These are phyloP conservation scores for Spilogale gracilis DNA, from an alignment of 2,113 vertebrate species.

Conservation along the genomic window DNA sequence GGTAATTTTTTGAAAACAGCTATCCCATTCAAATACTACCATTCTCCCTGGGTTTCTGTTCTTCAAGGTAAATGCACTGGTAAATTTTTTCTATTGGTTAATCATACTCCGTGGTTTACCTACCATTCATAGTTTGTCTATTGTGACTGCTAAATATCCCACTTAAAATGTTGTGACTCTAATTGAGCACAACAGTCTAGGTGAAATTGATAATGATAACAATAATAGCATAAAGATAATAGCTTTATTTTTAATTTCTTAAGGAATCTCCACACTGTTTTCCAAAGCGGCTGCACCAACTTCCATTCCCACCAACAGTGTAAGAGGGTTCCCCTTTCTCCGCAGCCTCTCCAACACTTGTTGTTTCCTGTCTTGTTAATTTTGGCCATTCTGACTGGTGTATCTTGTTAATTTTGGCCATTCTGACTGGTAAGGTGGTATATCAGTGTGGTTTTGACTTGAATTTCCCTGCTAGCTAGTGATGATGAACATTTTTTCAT, in stretches of 20 bases:
- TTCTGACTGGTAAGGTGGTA: too few species aligned
- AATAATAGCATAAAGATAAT: neutral
- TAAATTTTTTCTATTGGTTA: neutral
- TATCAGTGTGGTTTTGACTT: too few species aligned
- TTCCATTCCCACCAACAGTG: too few species aligned
- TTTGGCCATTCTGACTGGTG: too few species aligned
- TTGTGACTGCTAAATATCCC: neutral
- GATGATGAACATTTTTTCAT: too few species aligned
- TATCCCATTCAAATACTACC: neutral
- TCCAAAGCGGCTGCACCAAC: too few species aligned
- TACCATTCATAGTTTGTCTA: neutral
- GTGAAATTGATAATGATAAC: neutral
- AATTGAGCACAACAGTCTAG: neutral
- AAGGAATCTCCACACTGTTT: too few species aligned
- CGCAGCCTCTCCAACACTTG: too few species aligned
- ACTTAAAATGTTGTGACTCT: neutral
- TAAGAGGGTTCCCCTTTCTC: too few species aligned
- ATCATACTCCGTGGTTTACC: neutral
- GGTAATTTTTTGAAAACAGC: slow-evolving; percentile 11
- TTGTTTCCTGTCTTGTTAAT: too few species aligned
- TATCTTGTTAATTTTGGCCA: too few species aligned
- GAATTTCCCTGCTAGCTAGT: too few species aligned
- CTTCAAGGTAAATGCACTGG: neutral
- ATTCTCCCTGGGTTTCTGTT: neutral
- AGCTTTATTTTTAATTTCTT: neutral